A percentile compares a stretch with the other conserved stretches of the same genome.
These are phyloP conservation scores for Hypsopygia costalis DNA, from an alignment of 2,888 invertebrate genomes.

Conservation along the genomic window DNA sequence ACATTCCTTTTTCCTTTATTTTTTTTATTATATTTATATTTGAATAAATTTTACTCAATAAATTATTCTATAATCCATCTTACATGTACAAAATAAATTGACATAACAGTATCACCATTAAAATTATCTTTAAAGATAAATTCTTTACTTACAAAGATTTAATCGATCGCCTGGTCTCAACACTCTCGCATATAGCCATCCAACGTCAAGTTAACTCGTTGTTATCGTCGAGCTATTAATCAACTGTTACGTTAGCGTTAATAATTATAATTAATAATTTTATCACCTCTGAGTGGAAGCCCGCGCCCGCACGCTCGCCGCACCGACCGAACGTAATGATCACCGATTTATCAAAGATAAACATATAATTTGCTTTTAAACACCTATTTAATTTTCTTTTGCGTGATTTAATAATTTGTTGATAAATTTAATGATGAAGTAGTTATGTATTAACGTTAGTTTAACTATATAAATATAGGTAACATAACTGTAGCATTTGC, in stretches of 20 bases:
- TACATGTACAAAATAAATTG: too few relatives aligned
- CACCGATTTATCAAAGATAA: slow-evolving; percentile 33
- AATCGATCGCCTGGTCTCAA: slow-evolving; percentile 3
- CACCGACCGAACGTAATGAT: slow-evolving; percentile 28
- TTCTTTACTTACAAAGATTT: too few relatives aligned
- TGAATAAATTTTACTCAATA: too few relatives aligned
- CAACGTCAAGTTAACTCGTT: slow-evolving; percentile 34
- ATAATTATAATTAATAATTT: slow-evolving; percentile 73
- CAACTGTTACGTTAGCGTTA: slow-evolving; percentile 55
- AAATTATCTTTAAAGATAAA: too few relatives aligned
- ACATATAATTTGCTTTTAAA: slow-evolving; percentile 23
- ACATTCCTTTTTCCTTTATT: too few relatives aligned
- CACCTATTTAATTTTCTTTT: slow-evolving; percentile 18
- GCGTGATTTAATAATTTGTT: background rate
- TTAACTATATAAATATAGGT: too few relatives aligned
- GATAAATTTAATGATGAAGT: background rate
- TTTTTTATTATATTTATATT: too few relatives aligned
- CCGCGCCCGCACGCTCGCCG: slow-evolving; percentile 24
- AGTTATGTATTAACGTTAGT: background rate
- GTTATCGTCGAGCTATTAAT: slow-evolving; percentile 64
- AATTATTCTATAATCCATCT: too few relatives aligned
- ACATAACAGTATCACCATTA: too few relatives aligned
- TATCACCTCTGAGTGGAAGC: slow-evolving; percentile 57
- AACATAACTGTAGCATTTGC: too few relatives aligned
- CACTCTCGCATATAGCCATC: slow-evolving; percentile 23